Base-by-base conservation (phyloP, 2,888 invertebrate species). In the Escarpia spicata region DNA sequence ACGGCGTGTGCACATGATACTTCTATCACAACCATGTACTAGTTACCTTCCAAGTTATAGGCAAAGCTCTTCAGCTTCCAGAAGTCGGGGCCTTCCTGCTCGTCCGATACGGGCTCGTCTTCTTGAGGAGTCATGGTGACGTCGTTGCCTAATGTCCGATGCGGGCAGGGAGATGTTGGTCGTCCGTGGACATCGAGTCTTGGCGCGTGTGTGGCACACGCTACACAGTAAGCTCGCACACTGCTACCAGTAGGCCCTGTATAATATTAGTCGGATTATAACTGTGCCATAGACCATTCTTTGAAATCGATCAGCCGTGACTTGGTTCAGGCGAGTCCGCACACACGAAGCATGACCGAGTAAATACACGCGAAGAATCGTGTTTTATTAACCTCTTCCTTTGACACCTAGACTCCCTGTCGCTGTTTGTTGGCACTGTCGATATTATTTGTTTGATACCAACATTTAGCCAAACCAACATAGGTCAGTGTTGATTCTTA, bases 51-150 rank as follows among this genome's bases (percentile, higher is more conserved):
- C 75, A 75, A 75, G 75, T 75, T 75, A 6, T 75, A 75, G 26
- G 75, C 75, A 75, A 75, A 75, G n/a, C 75, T 75, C 75, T 75
- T 75, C 75, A 75, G 75, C 75, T 19, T 75, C 75, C 75, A 75
- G n/a, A 75, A 75, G 19, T 75, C 75, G 75, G 19, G 26, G 26
- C 26, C 75, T 75, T 75, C 75, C 26, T 75, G 75, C 4, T 26
- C 75, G 6, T 19, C 26, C 75, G 75, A 26, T n/a, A 26, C 26
- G 3, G 75, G 0, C 0, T 19, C 75, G n/a, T 75, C 26, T 3
- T 26, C 75, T 19, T 75, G 3, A n/a, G 75, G 75, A 4, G 75
- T 0, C 26, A 75, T n/a, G n/a, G 19, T 75, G 26, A n/a, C 75
- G 75, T 15, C 6, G 19, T 15, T 26, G 19, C 75, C 75, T 15